These are phyloP conservation scores for Ciconia stormi DNA, from an alignment of 2,113 vertebrate species.

Conservation along the genomic window DNA sequence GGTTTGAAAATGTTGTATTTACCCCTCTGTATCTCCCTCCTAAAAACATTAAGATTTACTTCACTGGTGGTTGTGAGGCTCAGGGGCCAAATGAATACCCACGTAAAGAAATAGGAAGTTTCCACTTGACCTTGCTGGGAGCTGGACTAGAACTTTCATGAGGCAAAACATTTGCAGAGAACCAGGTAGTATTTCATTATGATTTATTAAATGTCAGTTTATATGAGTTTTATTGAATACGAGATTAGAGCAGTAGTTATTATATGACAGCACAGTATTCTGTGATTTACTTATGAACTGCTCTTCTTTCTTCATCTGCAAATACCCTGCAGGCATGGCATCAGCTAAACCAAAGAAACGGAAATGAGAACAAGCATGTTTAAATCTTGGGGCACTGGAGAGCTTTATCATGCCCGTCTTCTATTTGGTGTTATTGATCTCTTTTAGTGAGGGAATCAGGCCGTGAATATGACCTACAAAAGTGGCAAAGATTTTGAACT, in stretches of 20 bases:
- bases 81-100: not conserved
- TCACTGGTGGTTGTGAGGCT: not conserved
- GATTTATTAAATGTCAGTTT: slow-evolving; percentile 38
- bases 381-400: not conserved
- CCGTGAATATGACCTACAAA: slow-evolving; percentile 1
- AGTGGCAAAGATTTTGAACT: slow-evolving; percentile 23
- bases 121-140: not conserved
- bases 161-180: slow-evolving; percentile 1
- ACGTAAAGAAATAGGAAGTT: not conserved
- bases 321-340: not conserved
- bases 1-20: not conserved
- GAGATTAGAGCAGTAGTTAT: not conserved
- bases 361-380: not conserved
- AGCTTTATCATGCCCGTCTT: slow-evolving; percentile 8
- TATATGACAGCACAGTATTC: not conserved
- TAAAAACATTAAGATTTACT: not conserved
- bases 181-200: not conserved
- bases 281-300: not conserved
- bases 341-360: slow-evolving; percentile 2
- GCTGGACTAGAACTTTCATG: not conserved
- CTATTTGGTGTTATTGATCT: not conserved
- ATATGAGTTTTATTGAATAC: slow-evolving; percentile 14
- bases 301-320: not conserved
- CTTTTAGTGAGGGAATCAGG: not conserved
- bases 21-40: not conserved